Base-by-base conservation (phyloP, 1,140 invertebrate species). In the Anastrepha ludens region DNA sequence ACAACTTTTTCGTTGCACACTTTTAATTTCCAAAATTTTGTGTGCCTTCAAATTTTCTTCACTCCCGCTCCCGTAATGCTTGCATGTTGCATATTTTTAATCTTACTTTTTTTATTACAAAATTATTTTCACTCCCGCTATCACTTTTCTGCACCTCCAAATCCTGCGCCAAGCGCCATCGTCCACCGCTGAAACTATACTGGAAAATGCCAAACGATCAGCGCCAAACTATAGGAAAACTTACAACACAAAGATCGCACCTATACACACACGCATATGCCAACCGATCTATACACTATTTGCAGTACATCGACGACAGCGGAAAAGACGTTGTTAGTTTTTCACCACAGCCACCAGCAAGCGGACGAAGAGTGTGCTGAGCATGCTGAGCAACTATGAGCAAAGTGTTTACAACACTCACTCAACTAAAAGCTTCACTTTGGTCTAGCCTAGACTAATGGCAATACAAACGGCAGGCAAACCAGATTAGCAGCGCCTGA, bases 361-460 rank as follows among this genome's bases (percentile, higher is more conserved):
- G 11, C n/a, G 7, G 20, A 29, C 64, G 29, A 20, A 67, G 74
- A 81, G 74, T 81, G 7, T 8, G 74, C 74, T 58, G 74, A 81
- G 74, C 74, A 50, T 47, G 47, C 8, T 81, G 74, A 81, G 74
- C 8, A 81, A 9, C 15, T 9, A 15, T 81, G 47, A 81, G 74
- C 47, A 81, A 81, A n/a, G 17, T 9, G 17, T 50, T 6, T 41
- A 5, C n/a, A 20, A 13, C 41, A n/a, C 39, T 47, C 41, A 47
- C 39, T 47, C 67, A 67, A 20, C 15, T 4, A 58, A 55, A 81
- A 81, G 47, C 74, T 81, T 8, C 74, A 81, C 74, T 81, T 81
- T 81, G 50, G 74, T 81, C 74, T 81, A 81, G 74, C 74, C 74
- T 81, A 81, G 74, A n/a, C 74, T 81, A 81, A 81, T 55, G 74